Evolutionary conservation across 2,113 vertebrate genomes (phyloP), one percentile per base, ranked within the genome.

Genomic region (Trinectes maculatus): DNA sequence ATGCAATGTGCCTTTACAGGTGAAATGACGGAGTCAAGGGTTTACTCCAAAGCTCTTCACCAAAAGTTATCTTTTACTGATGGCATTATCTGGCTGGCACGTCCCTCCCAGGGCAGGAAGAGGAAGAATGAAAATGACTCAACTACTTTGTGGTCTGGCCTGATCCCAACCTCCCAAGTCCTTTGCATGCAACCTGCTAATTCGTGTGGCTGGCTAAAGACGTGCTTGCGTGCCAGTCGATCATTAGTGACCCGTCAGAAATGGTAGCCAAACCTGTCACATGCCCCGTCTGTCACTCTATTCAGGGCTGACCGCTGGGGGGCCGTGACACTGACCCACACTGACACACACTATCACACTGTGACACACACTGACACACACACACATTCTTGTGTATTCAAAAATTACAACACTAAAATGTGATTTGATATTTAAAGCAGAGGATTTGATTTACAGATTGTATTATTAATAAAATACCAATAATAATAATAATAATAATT

Each of bases 101-200:
- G 71, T 86, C 82, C 63, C 56, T 77, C 47, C 2, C 2, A 44
- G 57, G 62, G 54, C 52, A 58, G 46, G 56, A 62, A 71, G 74
- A 52, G 68, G 39, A 65, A 74, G 61, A 74, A 76, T 78, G 75
- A 84, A 90, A 86, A 81, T 49, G 22, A 77, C 83, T 67, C 60
- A 68, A 57, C 64, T 63, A 68, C 58, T 82, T 71, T 77, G 64
- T 9, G 55, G 59, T 83, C 70, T 83, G 82, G 52, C 53, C 79
- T 69, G 47, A 79, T 70, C 55, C 82, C 82, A 58, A 58, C 25
- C 25, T 40, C 26, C 56, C 58, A 71, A 37, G 78, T 59, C 55
- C 48, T 89, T 93, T 89, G 91, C 90, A 89, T 85, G 91, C 89
- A 89, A 88, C 40, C 71, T 75, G 77, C 80, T 92, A 91, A 91